Percentiles rank a stretch among this genome's conserved stretches.
Conservation (phyloP, 2,888 invertebrate genomes). For the Drosophila meridiana region DNA sequence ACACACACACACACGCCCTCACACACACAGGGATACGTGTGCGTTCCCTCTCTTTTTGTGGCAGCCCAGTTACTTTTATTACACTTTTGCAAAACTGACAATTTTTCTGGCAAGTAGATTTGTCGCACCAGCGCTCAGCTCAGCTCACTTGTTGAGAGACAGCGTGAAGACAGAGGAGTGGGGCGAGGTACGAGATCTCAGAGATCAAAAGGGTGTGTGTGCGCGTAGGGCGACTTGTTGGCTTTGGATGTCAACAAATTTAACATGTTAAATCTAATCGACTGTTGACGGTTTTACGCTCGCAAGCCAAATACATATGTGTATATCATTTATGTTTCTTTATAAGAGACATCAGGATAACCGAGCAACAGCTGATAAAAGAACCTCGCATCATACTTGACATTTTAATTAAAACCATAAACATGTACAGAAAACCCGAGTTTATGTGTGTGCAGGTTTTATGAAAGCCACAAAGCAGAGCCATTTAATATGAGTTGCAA, state of each 20-base stretch:
- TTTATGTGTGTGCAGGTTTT: no score
- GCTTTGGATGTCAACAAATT: conserved; percentile 32
- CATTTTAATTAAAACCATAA: not conserved
- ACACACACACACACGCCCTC: conserved; percentile 3
- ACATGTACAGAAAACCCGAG: not conserved
- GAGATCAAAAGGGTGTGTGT: conserved; percentile 20
- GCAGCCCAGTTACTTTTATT: conserved; percentile 34
- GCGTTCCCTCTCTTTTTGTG: conserved; percentile 4
- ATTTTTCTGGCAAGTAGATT: conserved; percentile 46
- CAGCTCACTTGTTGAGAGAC: conserved; percentile 31
- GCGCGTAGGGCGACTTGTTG: conserved; percentile 8
- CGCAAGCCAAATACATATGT: not conserved
- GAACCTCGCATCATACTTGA: not conserved
- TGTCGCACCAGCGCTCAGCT: conserved; percentile 17
- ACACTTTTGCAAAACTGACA: conserved; percentile 50
- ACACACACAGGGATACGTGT: not conserved
- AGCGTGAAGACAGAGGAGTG: not conserved
- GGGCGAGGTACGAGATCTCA: not conserved
- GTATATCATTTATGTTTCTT: not conserved
- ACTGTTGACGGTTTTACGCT: not conserved
- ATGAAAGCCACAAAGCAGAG: not conserved
- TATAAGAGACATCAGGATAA: not conserved
- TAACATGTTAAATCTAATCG: conserved; percentile 17
- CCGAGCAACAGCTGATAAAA: not conserved
- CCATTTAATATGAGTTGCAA: not conserved